A percentile compares a stretch with the other conserved stretches of the same genome.
These are phyloP conservation scores for Brachypalpus laphriformis DNA, from an alignment of 2,888 invertebrate species.

Conservation along the genomic window DNA sequence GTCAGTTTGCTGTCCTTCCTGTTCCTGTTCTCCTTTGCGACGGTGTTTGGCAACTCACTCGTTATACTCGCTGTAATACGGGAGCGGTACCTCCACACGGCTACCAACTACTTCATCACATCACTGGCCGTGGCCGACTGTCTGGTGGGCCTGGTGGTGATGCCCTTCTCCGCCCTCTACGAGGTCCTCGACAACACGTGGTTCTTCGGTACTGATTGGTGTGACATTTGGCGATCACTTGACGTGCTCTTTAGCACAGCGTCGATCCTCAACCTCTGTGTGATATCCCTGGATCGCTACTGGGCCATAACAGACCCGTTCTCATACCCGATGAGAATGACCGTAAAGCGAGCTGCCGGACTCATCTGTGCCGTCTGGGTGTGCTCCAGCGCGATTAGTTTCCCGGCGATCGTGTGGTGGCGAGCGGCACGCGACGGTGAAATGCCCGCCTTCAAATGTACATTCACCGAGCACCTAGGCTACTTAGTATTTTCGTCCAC, in stretches of 20 bases:
- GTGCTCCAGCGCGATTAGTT: constrained; percentile 97
- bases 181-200: constrained; percentile 95
- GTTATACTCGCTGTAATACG: constrained; percentile 96
- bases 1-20: constrained; percentile 91
- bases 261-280: constrained; percentile 98
- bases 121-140: constrained; percentile 98
- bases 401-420: constrained; percentile 99
- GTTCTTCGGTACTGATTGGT: constrained; percentile 98
- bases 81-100: constrained; percentile 96
- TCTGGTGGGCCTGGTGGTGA: constrained; percentile 97
- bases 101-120: constrained; percentile 98
- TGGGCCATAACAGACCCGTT: constrained; percentile 99
- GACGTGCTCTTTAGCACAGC: constrained; percentile 99
- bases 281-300: constrained; percentile 97
- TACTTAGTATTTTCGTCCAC: constrained; percentile 98
- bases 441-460: constrained; percentile 93
- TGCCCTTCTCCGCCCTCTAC: constrained; percentile 97
- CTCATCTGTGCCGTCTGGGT: constrained; percentile 98
- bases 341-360: constrained; percentile 91
- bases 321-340: constrained; percentile 97
- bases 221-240: constrained; percentile 98
- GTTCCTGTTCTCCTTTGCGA: constrained; percentile 93
- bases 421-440: constrained; percentile 92
- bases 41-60: constrained; percentile 96
- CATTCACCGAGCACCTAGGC: constrained; percentile 97